phyloP scores from a whole-genome alignment of 2,797 vertebrate genomes.

The Ctenosaura bakeri region DNA sequence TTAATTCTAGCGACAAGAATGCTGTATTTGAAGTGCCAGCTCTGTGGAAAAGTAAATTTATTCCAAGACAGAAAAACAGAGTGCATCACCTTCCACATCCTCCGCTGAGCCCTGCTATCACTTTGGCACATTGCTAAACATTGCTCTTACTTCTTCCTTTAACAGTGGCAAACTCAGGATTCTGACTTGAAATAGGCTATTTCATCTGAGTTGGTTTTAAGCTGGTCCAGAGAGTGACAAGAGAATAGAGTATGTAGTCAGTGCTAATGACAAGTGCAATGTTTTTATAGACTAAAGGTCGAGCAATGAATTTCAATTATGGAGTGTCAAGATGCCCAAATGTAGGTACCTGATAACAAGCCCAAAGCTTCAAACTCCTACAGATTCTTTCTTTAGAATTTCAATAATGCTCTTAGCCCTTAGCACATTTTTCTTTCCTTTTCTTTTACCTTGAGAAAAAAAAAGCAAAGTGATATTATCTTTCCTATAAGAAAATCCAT shows the following conservation, averaged over 20 bases:
- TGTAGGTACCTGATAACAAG: conserved; percentile 77
- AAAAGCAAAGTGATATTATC: conserved; percentile 67
- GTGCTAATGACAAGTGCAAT: conserved; percentile 75
- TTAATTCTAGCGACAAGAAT: conserved; percentile 49
- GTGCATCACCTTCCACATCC: background rate
- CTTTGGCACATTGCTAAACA: conserved; percentile 67
- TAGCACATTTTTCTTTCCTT: conserved; percentile 58
- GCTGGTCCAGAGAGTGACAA: conserved; percentile 74
- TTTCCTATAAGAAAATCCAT: conserved; percentile 67
- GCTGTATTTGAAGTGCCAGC: conserved; percentile 44
- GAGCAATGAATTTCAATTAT: conserved; percentile 82
- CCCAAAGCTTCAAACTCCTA: conserved; percentile 70
- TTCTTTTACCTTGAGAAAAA: conserved; percentile 34
- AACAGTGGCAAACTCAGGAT: conserved; percentile 67
- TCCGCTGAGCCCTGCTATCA: background rate
- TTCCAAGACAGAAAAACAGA: conserved; percentile 22
- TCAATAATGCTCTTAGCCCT: conserved; percentile 78
- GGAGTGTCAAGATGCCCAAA: conserved; percentile 78
- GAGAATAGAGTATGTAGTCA: conserved; percentile 74
- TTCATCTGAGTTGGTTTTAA: conserved; percentile 76
- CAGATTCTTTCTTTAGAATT: conserved; percentile 78
- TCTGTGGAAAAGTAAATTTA: conserved; percentile 49
- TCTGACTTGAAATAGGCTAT: conserved; percentile 76
- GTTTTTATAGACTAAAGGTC: conserved; percentile 80
- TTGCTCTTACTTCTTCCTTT: conserved; percentile 63